Conservation (phyloP, 2,797 vertebrate genomes). For the Aythya fuligula region DNA sequence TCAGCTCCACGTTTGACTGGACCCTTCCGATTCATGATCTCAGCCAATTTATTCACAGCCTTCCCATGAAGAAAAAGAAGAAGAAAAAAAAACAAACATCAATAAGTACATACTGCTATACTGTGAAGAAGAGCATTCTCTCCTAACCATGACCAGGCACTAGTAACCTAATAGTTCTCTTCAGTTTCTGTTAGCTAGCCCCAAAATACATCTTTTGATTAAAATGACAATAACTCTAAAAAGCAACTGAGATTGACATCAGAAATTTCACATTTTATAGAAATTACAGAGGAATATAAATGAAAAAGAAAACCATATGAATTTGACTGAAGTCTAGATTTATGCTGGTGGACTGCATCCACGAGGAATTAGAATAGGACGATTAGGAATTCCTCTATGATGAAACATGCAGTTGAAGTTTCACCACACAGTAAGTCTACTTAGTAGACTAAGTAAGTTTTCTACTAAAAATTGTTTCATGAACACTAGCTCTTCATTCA, state of each 20-base stretch:
- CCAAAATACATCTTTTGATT: neutral
- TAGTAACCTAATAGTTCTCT: neutral
- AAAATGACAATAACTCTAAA: neutral
- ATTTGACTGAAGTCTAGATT: neutral
- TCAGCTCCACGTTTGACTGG: slow-evolving; percentile 93
- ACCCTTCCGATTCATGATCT: slow-evolving; percentile 98
- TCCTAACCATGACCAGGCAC: neutral
- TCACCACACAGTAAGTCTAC: neutral
- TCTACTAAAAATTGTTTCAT: neutral
- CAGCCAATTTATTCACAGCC: slow-evolving; percentile 98
- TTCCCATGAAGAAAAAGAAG: slow-evolving; percentile 56
- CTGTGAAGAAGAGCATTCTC: neutral
- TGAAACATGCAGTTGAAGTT: neutral
- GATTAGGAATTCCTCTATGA: neutral
- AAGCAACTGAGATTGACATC: neutral
- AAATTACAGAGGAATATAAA: neutral
- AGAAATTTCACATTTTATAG: neutral
- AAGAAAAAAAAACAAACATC: neutral
- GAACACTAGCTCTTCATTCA: neutral
- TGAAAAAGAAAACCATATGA: neutral
- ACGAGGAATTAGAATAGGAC: neutral
- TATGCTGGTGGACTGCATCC: neutral
- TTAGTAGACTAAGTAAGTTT: neutral
- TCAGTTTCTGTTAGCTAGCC: neutral
- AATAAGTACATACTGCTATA: neutral